Evolutionary conservation across 2,888 invertebrate genomes (phyloP), one percentile per base, ranked within the genome.

Genomic region (Crioceris asparagi): DNA sequence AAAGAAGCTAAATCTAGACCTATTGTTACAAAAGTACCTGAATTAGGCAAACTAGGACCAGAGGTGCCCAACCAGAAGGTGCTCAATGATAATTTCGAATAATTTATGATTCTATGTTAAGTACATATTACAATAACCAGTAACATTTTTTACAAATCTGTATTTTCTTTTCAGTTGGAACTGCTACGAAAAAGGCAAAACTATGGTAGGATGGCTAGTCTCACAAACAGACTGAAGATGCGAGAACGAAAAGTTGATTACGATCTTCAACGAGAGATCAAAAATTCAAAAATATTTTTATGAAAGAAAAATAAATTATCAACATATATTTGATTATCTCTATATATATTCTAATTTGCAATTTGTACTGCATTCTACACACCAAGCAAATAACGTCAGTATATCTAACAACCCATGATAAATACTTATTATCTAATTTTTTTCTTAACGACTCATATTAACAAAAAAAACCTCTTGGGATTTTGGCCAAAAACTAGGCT

Each of bases 121-220:
- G n/a, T n/a, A n/a, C n/a, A n/a, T n/a, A n/a, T n/a, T n/a, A n/a
- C n/a, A n/a, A n/a, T n/a, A n/a, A n/a, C n/a, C n/a, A n/a, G n/a
- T n/a, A n/a, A n/a, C n/a, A n/a, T n/a, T n/a, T n/a, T n/a, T n/a
- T n/a, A n/a, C n/a, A n/a, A n/a, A n/a, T n/a, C n/a, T n/a, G n/a
- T n/a, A n/a, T n/a, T n/a, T n/a, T 34, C 31, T 40, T 49, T 50
- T 19, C 33, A 54, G 54, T 25, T 49, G 32, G 49, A 51, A 27
- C 32, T 42, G 17, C 35, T 48, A 27, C 47, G 44, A 35, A 49
- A 32, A 34, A 21, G 53, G 17, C 51, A 51, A 31, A 41, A 41
- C 35, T 54, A 54, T 32, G 54, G 54, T 5, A 48, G 34, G 25
- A 46, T 41, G 38, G 52, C 42, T 15, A 54, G 50, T 39, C 39